phyloP scores from a whole-genome alignment of 1,140 invertebrate species.

The Pachypeltis micranthus region DNA sequence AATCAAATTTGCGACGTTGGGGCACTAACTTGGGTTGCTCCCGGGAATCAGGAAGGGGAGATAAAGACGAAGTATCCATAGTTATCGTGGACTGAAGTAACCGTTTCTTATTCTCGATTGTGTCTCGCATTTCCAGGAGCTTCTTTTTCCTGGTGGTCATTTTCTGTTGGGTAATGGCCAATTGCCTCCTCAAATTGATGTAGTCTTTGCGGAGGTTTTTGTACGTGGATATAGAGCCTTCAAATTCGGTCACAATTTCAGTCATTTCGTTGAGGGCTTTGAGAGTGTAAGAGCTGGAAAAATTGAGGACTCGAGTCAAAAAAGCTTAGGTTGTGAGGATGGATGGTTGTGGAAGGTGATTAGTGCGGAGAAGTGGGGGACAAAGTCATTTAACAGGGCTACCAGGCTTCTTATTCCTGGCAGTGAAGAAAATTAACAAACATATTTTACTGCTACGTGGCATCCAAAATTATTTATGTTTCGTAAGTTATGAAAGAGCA shows the following conservation, averaged over 20 bases:
- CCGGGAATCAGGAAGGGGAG: not conserved
- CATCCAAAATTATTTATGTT: no score
- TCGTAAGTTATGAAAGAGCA: no score
- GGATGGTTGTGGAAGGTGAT: no score
- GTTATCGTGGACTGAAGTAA: conserved; percentile 7
- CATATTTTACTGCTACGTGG: no score
- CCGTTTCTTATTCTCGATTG: conserved; percentile 12
- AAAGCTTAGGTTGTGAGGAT: no score
- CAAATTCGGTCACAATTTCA: conserved; percentile 3
- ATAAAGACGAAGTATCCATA: not conserved
- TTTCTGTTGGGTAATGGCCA: conserved; percentile 1
- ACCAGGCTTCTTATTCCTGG: no score
- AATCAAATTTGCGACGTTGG: not conserved
- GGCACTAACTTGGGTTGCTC: conserved; percentile 13
- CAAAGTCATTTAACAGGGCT: no score
- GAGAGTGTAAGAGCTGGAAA: conserved; percentile 7
- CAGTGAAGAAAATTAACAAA: no score
- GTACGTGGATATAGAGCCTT: not conserved
- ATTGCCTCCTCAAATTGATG: not conserved
- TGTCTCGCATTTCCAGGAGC: conserved; percentile 8
- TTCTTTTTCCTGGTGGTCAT: conserved; percentile 3
- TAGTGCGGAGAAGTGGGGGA: no score
- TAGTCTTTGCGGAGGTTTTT: conserved; percentile 1
- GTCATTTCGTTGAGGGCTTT: conserved; percentile 13
- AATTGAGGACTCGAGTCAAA: no score